Evolutionary conservation across 2,113 vertebrate species (phyloP).

Genomic region (Pelvicachromis taeniatus): DNA sequence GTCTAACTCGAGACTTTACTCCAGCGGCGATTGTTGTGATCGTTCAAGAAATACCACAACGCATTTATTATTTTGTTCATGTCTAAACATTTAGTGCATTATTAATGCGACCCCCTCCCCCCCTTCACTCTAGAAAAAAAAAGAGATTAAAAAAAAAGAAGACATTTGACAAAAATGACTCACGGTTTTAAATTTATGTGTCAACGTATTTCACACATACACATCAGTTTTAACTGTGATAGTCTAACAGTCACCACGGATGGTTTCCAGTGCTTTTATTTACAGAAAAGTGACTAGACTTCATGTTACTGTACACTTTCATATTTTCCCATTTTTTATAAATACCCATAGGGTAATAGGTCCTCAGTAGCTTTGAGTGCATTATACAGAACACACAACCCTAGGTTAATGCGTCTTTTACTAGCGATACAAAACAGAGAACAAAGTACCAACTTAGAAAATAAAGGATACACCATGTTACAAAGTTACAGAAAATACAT

Average conservation of each 20-base stretch:
- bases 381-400: conserved; percentile 96
- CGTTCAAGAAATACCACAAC: background rate
- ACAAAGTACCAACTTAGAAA: conserved; percentile 74
- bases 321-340: conserved; percentile 91
- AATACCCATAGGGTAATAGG: conserved; percentile 99
- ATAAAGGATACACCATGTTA: conserved; percentile 86
- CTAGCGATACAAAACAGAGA: conserved; percentile 72
- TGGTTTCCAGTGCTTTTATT: conserved; percentile 94
- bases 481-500: conserved; percentile 85
- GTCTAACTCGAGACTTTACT: background rate
- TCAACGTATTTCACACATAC: conserved; percentile 83
- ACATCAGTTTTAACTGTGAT: conserved; percentile 79
- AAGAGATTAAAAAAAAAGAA: background rate
- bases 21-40: background rate
- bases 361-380: conserved; percentile 93
- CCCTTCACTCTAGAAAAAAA: background rate
- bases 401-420: conserved; percentile 90
- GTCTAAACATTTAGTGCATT: too few relatives aligned
- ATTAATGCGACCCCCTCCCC: background rate
- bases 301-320: conserved; percentile 86
- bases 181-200: conserved; percentile 80
- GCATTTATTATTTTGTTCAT: too few relatives aligned
- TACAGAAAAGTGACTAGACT: conserved; percentile 92
- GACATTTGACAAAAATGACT: conserved; percentile 50
- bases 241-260: conserved; percentile 77